A percentile compares a stretch with the other conserved stretches of the same genome.
These are phyloP conservation scores for Anguilla marmorata DNA, from an alignment of 2,797 vertebrate species.

Conservation along the genomic window DNA sequence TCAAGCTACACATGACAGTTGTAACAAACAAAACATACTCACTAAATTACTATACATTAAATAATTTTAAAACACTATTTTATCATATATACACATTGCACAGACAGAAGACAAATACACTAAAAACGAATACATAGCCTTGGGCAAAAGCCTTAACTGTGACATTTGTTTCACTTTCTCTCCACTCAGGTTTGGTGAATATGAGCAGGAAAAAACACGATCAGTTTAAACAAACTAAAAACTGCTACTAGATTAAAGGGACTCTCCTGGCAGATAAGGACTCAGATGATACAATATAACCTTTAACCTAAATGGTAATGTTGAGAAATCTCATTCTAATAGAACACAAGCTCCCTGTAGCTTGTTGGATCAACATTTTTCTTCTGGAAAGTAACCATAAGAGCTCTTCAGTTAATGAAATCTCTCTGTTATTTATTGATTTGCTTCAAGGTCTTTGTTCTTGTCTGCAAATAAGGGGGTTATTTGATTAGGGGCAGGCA, in stretches of 20 bases:
- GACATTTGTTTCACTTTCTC: neutral
- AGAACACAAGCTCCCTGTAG: constrained; percentile 54
- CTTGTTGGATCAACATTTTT: constrained; percentile 59
- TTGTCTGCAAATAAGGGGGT: constrained; percentile 58
- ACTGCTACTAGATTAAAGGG: constrained; percentile 55
- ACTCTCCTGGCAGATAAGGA: constrained; percentile 52
- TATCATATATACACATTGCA: neutral
- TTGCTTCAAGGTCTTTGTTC: constrained; percentile 62
- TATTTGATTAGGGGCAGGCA: constrained; percentile 59
- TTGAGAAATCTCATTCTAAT: constrained; percentile 62
- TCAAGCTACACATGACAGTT: neutral
- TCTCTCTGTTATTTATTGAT: constrained; percentile 68
- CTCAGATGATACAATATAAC: constrained; percentile 57
- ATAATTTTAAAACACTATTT: neutral
- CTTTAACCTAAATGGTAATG: constrained; percentile 62
- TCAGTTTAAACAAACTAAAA: constrained; percentile 52
- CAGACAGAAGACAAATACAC: neutral
- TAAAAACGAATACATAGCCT: constrained; percentile 39
- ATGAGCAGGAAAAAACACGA: constrained; percentile 59
- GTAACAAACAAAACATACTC: neutral
- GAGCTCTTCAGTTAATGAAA: constrained; percentile 71
- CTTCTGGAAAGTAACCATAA: constrained; percentile 59
- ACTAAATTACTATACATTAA: neutral
- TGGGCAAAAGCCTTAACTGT: constrained; percentile 23
- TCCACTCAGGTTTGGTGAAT: constrained; percentile 40